phyloP scores from a whole-genome alignment of 53 echinoderm and acorn worm genomes.

The Astropecten irregularis region DNA sequence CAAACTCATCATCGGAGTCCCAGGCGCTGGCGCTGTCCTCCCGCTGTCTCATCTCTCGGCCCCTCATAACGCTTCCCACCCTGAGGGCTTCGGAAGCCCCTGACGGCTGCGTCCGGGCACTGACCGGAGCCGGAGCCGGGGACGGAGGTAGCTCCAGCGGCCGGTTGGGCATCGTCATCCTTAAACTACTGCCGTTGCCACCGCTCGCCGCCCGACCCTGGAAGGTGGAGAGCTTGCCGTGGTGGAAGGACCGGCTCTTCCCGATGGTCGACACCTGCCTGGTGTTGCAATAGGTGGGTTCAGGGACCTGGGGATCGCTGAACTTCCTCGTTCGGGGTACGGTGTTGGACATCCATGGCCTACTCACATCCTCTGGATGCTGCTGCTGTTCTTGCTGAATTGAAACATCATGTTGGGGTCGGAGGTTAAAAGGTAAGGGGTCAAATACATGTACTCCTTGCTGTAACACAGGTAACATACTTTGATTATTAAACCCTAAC shows the following conservation, averaged over 20 bases:
- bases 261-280: conserved; percentile 27
- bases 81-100: background rate
- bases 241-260: conserved; percentile 35
- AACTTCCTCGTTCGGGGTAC: background rate
- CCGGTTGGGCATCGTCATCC: background rate
- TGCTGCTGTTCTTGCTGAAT: background rate
- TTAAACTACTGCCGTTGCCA: background rate
- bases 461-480: too few species aligned
- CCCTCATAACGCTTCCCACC: background rate
- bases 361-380: background rate
- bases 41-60: conserved; percentile 2
- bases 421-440: too few species aligned
- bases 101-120: too few species aligned
- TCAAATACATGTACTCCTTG: too few species aligned
- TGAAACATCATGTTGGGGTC: too few species aligned
- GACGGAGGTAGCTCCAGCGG: too few species aligned
- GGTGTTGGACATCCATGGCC: conserved; percentile 1
- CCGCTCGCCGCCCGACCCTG: background rate
- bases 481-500: too few species aligned
- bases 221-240: conserved; percentile 16
- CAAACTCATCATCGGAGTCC: background rate
- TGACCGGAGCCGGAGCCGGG: too few species aligned
- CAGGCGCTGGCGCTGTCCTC: conserved; percentile 32
- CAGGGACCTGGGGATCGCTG: background rate
- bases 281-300: conserved; percentile 16